Conservation (phyloP, 2,888 invertebrate species). For the Pediacus dermestoides region DNA sequence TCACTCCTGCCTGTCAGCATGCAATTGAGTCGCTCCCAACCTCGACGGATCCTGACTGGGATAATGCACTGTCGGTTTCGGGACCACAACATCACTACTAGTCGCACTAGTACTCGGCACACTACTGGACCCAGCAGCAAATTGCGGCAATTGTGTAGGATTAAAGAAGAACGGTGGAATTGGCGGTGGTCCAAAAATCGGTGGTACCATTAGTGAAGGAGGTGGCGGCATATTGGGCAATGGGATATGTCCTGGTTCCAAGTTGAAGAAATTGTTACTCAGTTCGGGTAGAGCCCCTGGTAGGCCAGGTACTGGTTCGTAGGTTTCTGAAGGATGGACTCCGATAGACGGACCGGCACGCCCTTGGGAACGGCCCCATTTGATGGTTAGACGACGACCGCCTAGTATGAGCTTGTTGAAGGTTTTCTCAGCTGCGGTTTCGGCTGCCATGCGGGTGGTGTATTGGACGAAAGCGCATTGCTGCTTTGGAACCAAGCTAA, state of each 20-base stretch:
- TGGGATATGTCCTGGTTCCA: constrained; percentile 53
- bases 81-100: constrained; percentile 50
- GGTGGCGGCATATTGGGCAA: constrained; percentile 50
- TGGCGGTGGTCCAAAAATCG: constrained; percentile 59
- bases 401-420: constrained; percentile 86
- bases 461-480: constrained; percentile 98
- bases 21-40: constrained; percentile 66
- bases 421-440: constrained; percentile 90
- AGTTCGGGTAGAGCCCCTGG: constrained; percentile 67
- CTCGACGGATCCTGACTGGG: constrained; percentile 96
- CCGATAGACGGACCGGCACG: constrained; percentile 51
- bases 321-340: constrained; percentile 52
- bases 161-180: constrained; percentile 56
- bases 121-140: constrained; percentile 42
- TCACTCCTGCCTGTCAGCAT: constrained; percentile 43
- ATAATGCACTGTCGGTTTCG: constrained; percentile 72
- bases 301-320: constrained; percentile 75
- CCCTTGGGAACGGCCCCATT: constrained; percentile 97
- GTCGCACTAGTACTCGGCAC: constrained; percentile 35
- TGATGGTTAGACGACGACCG: constrained; percentile 89
- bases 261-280: constrained; percentile 67
- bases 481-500: constrained; percentile 88
- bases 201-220: constrained; percentile 54
- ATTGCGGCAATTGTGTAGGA: constrained; percentile 41
- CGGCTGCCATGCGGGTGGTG: constrained; percentile 84